Conservation (phyloP, 2,797 vertebrate genomes). For the Remorina albescens region DNA sequence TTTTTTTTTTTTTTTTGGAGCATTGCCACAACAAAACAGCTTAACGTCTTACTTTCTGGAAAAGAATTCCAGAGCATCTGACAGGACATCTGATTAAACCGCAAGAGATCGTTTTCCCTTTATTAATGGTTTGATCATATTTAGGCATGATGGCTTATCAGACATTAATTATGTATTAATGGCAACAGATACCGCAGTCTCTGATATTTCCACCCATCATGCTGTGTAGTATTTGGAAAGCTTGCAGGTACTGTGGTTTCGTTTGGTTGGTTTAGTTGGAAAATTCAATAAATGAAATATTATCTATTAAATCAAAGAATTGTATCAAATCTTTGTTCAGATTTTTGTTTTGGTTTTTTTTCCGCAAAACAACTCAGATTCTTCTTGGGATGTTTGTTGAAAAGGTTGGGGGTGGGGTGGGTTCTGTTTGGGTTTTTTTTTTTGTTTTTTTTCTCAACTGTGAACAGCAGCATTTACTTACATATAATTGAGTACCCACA, state of each 20-base stretch:
- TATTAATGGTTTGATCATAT: slow-evolving; percentile 42
- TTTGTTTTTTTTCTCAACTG: background rate
- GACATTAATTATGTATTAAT: slow-evolving; percentile 43
- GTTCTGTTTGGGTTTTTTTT: too few species aligned
- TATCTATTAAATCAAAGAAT: background rate
- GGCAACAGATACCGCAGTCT: background rate
- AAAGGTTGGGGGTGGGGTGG: too few species aligned
- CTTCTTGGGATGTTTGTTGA: background rate
- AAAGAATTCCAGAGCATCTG: slow-evolving; percentile 15
- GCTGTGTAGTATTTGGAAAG: background rate
- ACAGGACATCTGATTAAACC: slow-evolving; percentile 43
- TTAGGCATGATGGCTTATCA: slow-evolving; percentile 18
- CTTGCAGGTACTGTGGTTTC: background rate
- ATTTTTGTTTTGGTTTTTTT: too few species aligned
- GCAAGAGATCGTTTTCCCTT: slow-evolving; percentile 33
- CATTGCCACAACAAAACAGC: too few species aligned
- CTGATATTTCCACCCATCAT: background rate
- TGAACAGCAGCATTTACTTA: slow-evolving; percentile 14
- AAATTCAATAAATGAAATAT: background rate
- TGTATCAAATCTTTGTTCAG: background rate
- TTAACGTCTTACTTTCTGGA: too few species aligned
- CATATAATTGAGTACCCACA: slow-evolving; percentile 24
- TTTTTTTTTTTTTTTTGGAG: too few species aligned
- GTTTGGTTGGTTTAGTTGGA: background rate
- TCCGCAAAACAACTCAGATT: background rate